Conservation (phyloP, 2,888 invertebrate species). For the Taphrorychus bicolor region DNA sequence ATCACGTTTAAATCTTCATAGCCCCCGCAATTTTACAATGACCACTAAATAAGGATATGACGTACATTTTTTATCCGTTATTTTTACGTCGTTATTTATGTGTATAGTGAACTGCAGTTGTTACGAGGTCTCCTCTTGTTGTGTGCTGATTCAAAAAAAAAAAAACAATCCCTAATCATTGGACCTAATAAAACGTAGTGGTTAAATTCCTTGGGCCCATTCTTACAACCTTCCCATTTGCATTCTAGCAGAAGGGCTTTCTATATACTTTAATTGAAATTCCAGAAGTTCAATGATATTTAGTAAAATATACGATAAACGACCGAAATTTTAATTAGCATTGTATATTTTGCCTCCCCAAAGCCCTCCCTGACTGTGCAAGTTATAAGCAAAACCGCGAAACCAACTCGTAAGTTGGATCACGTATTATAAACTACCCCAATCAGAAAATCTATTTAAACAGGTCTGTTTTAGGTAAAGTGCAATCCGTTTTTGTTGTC, state of each 20-base stretch:
- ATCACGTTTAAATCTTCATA: background rate
- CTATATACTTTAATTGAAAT: no score
- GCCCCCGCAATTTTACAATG: background rate
- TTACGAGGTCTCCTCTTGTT: no score
- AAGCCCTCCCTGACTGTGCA: background rate
- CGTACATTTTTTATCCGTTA: slow-evolving; percentile 5
- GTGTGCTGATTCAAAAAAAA: no score
- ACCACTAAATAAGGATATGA: slow-evolving; percentile 6
- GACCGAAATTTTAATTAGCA: background rate
- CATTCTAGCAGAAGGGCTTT: no score
- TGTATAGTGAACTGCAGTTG: background rate
- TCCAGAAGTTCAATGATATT: no score
- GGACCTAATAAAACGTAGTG: no score
- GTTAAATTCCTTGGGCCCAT: no score
- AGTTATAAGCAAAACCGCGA: background rate
- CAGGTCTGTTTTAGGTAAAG: slow-evolving; percentile 35
- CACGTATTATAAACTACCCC: slow-evolving; percentile 36
- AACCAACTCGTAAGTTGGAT: slow-evolving; percentile 22
- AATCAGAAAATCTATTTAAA: slow-evolving; percentile 39
- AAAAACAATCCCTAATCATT: no score
- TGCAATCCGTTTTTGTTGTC: slow-evolving; percentile 40
- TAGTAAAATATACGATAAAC: no score
- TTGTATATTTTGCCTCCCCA: background rate
- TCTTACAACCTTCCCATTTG: no score
- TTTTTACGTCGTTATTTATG: background rate